Conservation (phyloP, 2,113 vertebrate genomes). For the Strigops habroptila region DNA sequence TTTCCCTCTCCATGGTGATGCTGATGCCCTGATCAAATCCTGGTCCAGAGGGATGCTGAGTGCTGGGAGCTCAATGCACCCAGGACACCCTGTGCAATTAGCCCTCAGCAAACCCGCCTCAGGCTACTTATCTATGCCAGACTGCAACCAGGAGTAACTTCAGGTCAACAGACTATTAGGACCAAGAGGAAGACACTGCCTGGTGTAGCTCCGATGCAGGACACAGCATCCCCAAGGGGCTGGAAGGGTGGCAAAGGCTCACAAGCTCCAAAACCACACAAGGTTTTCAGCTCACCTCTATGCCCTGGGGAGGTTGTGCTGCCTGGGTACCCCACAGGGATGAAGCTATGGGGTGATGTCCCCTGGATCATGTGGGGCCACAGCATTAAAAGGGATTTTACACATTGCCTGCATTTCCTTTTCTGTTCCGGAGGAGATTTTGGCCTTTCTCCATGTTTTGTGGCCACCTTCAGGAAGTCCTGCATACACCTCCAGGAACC, state of each 20-base stretch:
- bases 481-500: neutral
- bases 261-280: neutral
- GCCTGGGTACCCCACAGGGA: fast-evolving
- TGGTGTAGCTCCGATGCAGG: neutral
- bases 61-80: neutral
- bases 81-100: neutral
- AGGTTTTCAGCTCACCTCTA: neutral
- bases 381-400: neutral
- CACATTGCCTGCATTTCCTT: neutral
- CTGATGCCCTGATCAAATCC: neutral
- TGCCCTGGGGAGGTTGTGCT: neutral
- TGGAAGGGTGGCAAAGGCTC: neutral
- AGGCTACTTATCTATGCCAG: neutral
- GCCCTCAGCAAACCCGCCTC: neutral
- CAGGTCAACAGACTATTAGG: neutral
- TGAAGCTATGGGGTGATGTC: neutral
- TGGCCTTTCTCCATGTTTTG: neutral
- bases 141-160: neutral
- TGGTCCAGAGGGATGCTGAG: neutral
- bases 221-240: neutral
- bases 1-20: neutral
- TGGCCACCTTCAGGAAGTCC: neutral
- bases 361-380: neutral
- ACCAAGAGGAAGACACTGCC: neutral
- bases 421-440: neutral